These are phyloP conservation scores for Gymnothorax reevesii DNA, from an alignment of 2,797 vertebrate genomes.

Conservation along the genomic window DNA sequence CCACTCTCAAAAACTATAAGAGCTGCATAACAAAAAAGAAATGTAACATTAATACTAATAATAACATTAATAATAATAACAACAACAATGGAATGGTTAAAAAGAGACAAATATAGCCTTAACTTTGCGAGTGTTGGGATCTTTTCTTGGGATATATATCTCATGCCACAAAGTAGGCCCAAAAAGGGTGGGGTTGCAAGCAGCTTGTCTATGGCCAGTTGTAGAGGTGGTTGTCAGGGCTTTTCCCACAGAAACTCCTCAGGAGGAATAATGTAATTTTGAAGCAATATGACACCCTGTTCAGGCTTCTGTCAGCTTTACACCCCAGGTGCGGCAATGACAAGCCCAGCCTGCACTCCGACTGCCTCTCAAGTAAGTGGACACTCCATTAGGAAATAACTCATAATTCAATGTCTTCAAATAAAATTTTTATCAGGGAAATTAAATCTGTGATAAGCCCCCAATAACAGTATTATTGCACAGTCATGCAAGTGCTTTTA, in stretches of 20 bases:
- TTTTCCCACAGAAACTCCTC: conserved; percentile 60
- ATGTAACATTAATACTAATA: neutral
- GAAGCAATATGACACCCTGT: conserved; percentile 49
- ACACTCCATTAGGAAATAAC: conserved; percentile 66
- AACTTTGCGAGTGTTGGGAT: neutral
- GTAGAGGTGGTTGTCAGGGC: neutral
- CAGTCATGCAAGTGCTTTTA: conserved; percentile 48
- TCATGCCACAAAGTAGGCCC: neutral
- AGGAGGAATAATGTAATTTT: conserved; percentile 67
- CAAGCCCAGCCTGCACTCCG: conserved; percentile 26
- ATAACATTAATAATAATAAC: too few species aligned
- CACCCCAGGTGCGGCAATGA: conserved; percentile 49
- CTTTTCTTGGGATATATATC: neutral
- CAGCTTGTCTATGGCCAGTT: neutral
- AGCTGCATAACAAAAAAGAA: neutral
- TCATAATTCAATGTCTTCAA: conserved; percentile 80
- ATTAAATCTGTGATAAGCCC: conserved; percentile 69
- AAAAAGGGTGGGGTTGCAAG: neutral
- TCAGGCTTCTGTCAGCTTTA: conserved; percentile 44
- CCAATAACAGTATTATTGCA: conserved; percentile 65
- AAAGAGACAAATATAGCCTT: neutral
- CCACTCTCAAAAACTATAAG: neutral
- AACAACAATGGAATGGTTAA: too few species aligned
- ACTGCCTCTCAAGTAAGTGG: conserved; percentile 66
- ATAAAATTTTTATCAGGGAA: conserved; percentile 76